Evolutionary conservation across 2,113 vertebrate genomes (phyloP), one percentile per base, ranked within the genome.

Genomic region (Clarias gariepinus): DNA sequence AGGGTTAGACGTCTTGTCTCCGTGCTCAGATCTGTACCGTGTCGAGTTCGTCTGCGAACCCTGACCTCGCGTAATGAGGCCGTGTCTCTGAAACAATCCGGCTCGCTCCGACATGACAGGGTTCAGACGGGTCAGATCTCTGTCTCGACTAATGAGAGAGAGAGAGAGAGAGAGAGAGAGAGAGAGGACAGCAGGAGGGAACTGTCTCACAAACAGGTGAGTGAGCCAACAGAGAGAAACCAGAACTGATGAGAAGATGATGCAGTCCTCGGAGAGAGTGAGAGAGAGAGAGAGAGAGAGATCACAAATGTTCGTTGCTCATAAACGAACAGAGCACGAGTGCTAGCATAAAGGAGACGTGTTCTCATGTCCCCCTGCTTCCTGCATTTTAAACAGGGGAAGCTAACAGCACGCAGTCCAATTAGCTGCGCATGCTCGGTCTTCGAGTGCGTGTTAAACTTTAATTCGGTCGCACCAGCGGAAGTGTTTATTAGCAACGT

Each of bases 181-280:
- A 73, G 88, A 74, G 69, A 91, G 91, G 36, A 69, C 12, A 7
- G 68, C 33, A 4, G 19, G 41, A 33, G 36, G 81, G 78, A 78
- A 82, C 89, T 92, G 87, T 92, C 88, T 68, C 41, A 90, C 91
- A 95, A 94, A 94, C 94, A 94, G 94, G 93, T 91, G 36, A 89
- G 93, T 91, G 36, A 89, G 92, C 93, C 91, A 93, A 94, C 93
- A 93, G 89, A 90, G 89, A 91, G 91, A 93, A 77, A 13, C 47
- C 47, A 15, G 78, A 61, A 61, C 28, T 81, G 78, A 86, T 82
- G 55, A 85, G 60, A 19, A 85, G 58, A 64, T 23, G 53, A 77
- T 57, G 73, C 41, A 81, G 89, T 57, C 25, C 15, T 53, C 64
- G n/a, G 5, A 61, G 8, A 63, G 36, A 47, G 25, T 41, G 47